phyloP scores from a whole-genome alignment of 2,797 vertebrate genomes.

The Pristis pectinata region DNA sequence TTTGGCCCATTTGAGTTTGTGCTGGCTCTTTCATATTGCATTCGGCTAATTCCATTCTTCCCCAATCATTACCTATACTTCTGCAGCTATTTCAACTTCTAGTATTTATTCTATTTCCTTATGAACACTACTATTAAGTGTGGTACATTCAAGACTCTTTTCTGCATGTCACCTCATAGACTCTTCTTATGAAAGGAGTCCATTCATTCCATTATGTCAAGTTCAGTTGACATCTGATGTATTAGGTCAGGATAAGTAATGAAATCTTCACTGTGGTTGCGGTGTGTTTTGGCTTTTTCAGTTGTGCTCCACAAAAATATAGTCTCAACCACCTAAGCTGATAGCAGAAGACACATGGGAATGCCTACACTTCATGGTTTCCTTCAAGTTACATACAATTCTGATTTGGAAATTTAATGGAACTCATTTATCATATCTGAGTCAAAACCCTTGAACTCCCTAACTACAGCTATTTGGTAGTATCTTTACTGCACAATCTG shows the following conservation, averaged over 20 bases:
- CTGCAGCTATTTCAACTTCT: no score
- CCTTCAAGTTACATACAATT: neutral
- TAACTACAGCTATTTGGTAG: neutral
- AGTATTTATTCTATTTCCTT: no score
- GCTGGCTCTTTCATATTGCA: no score
- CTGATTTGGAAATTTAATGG: neutral
- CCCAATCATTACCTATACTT: no score
- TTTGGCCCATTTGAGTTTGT: no score
- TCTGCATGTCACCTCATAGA: no score
- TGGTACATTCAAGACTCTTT: no score
- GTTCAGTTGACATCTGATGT: neutral
- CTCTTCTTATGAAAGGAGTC: no score
- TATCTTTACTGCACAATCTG: neutral
- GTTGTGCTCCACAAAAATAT: neutral
- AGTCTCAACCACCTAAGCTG: neutral
- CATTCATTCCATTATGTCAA: neutral
- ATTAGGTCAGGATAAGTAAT: neutral
- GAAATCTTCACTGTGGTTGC: neutral
- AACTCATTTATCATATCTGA: neutral
- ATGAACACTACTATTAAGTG: no score
- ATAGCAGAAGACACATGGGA: neutral
- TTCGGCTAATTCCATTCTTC: no score
- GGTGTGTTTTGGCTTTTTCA: neutral
- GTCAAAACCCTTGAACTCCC: neutral
- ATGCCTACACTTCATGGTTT: neutral